Evolutionary conservation across 2,888 invertebrate genomes (phyloP).

Genomic region (Eumerus sabulonum): DNA sequence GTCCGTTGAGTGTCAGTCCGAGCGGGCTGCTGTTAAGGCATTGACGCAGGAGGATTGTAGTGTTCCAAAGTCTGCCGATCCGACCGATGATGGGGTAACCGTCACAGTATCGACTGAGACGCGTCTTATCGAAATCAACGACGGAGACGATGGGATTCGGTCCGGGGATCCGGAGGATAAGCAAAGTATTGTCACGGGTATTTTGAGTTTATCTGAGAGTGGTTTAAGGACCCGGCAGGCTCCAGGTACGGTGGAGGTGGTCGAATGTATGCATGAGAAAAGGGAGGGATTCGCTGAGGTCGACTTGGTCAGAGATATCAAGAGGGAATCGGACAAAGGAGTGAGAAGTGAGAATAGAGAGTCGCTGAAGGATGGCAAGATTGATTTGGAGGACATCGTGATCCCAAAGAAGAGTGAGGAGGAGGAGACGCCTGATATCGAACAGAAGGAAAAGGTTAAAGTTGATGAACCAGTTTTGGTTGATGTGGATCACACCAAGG

Average conservation of each 20-base stretch:
- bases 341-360: slow-evolving; percentile 52
- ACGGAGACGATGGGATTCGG: slow-evolving; percentile 16
- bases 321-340: slow-evolving; percentile 3
- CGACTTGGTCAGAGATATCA: slow-evolving; percentile 62
- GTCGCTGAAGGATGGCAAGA: slow-evolving; percentile 24
- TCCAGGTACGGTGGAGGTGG: slow-evolving; percentile 71
- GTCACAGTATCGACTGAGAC: slow-evolving; percentile 77
- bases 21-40: slow-evolving; percentile 74
- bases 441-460: too few species aligned
- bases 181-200: slow-evolving; percentile 78
- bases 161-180: slow-evolving; percentile 75
- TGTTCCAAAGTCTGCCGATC: slow-evolving; percentile 9
- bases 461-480: too few species aligned
- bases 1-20: slow-evolving; percentile 74
- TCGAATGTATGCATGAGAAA: slow-evolving; percentile 75
- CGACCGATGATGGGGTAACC: slow-evolving; percentile 72
- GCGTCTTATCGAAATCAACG: slow-evolving; percentile 75
- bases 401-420: too few species aligned
- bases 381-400: slow-evolving; percentile 16
- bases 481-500: not conserved
- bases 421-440: too few species aligned
- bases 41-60: slow-evolving; percentile 69
- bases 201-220: slow-evolving; percentile 78
- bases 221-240: slow-evolving; percentile 75
- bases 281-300: slow-evolving; percentile 73